Evolutionary conservation across 2,888 invertebrate genomes (phyloP), one percentile per base, ranked within the genome.

Genomic region (Entomobrya multifasciata): DNA sequence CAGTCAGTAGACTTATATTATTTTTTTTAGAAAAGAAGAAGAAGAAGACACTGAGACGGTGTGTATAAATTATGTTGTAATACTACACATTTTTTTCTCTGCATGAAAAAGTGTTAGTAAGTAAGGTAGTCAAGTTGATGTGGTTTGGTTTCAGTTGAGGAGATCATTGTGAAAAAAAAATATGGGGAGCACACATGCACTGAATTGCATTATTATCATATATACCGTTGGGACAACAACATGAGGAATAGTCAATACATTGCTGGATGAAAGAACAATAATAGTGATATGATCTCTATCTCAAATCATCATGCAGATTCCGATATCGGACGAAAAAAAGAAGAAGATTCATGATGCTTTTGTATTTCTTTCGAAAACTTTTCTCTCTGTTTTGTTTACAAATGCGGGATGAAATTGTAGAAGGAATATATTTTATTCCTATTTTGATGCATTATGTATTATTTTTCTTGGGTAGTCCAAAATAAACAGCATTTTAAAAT

Each of bases 391-490:
- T 22, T 60, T 60, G 60, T 60, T 60, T 60, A 60, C 60, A 25
- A 5, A 60, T 27, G 36, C 17, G 36, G 36, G 15, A 60, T 17
- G 65, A 36, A 15, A 11, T 36, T 65, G 41, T 30, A 30, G 10
- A 6, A 30, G 17, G n/a, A n/a, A n/a, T n/a, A n/a, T n/a, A n/a
- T n/a, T n/a, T n/a, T n/a, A n/a, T n/a, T n/a, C n/a, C 17, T 36
- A 65, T 17, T 65, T 65, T 65, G 27, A 65, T 65, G 65, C 65
- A 65, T 65, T 65, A 65, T 65, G 27, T 65, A 65, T 65, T 36
- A n/a, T n/a, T 65, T 20, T 65, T 41, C 65, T 36, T 65, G 17
- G 36, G 36, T n/a, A n/a, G n/a, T n/a, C n/a, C 36, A 65, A 41
- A 65, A 65, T 65, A 65, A 65, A 65, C 65, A 65, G 30, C 36